Base-by-base conservation (phyloP, 2,113 vertebrate species). In the Thunnus thynnus region DNA sequence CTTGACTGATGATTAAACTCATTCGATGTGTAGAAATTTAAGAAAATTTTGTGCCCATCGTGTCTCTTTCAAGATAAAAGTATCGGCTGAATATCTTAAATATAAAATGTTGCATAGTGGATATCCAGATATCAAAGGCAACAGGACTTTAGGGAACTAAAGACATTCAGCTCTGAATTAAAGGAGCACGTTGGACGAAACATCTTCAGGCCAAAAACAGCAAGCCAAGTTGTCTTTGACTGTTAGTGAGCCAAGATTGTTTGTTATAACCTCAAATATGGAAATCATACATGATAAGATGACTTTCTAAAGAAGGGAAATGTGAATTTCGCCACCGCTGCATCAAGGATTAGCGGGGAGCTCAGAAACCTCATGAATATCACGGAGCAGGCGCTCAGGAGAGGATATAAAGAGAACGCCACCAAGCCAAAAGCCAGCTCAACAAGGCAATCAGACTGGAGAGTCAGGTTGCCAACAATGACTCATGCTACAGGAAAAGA, bases 401-500 rank as follows among this genome's bases (percentile, higher is more conserved):
- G 66, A 87, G 75, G 84, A 84, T 85, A 86, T 71, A 81, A 86
- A 55, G 60, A 57, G 83, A 77, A 63, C 46, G 12, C 76, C 78
- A 77, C 80, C 84, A 72, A 75, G 89, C 86, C 92, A 89, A 85
- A 88, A 87, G 69, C 70, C 58, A 72, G 85, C 85, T 90, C 85
- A 86, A 92, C 89, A 86, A 92, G 91, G 84, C 80, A 89, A 85
- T 90, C 86, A 79, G 83, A 76, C 80, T 74, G 86, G 73, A 82
- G 78, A 84, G 85, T 82, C 76, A 27, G 69, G 76, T 77, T 89
- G 91, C 89, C 87, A 92, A 84, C 89, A 89, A 48, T 92, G 87
- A 93, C 82, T 88, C 86, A 93, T 77, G 63, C 83, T 60, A 80
- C 85, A 90, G 86, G 78, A 91, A 90, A 88, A 82, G 82, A 86